Percentiles rank a stretch among this genome's conserved stretches.
Conservation (phyloP, 2,888 invertebrate genomes). For the Ophion costatus region DNA sequence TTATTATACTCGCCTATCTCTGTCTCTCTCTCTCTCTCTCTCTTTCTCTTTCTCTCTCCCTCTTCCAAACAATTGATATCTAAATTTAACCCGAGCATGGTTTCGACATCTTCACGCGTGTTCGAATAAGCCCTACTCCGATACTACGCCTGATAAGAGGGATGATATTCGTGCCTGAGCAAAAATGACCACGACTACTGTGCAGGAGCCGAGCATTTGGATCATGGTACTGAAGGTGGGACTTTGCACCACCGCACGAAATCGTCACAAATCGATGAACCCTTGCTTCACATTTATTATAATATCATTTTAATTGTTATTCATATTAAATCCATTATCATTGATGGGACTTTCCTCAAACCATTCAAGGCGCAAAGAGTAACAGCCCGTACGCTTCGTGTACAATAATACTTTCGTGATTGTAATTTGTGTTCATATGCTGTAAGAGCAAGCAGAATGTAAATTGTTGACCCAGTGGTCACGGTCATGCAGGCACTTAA, state of each 20-base stretch:
- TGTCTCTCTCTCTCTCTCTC: background rate
- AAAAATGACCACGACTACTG: slow-evolving; percentile 52
- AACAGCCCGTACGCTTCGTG: background rate
- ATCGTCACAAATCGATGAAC: background rate
- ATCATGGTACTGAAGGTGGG: background rate
- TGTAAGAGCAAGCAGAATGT: slow-evolving; percentile 22
- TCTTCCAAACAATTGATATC: slow-evolving; percentile 31
- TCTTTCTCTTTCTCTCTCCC: background rate
- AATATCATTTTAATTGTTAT: background rate
- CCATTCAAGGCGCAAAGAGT: background rate
- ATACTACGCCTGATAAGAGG: background rate
- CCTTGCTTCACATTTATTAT: background rate
- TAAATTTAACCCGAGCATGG: slow-evolving; percentile 30
- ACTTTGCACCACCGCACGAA: background rate
- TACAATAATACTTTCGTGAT: slow-evolving; percentile 6
- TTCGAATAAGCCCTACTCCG: slow-evolving; percentile 1
- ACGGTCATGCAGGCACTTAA: slow-evolving; percentile 60
- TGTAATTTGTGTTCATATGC: background rate
- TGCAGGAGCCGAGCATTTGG: background rate
- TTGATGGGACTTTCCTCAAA: too few species aligned
- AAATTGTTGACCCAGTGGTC: slow-evolving; percentile 66
- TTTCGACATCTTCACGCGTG: background rate
- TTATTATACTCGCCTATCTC: background rate
- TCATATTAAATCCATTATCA: background rate
- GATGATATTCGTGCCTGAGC: slow-evolving; percentile 20